Evolutionary conservation across 2,888 invertebrate species (phyloP).

Genomic region (Caenorhabditis parvicauda): DNA sequence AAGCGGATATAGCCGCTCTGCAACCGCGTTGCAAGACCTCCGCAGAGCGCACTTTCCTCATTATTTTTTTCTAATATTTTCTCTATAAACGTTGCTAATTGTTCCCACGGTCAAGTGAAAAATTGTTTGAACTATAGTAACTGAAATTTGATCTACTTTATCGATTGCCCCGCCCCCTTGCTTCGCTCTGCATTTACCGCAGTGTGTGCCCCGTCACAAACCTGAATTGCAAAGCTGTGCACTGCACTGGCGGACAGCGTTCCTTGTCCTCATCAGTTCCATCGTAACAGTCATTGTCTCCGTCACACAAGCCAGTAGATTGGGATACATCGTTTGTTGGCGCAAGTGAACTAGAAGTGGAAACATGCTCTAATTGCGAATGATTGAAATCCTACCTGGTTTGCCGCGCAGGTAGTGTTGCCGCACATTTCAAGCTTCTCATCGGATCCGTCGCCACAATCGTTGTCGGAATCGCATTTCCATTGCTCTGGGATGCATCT

Average conservation of each 20-base stretch:
- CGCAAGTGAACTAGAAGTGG: constrained; percentile 77
- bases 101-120: neutral
- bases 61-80: no score
- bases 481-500: constrained; percentile 71
- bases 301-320: constrained; percentile 84
- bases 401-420: constrained; percentile 76
- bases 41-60: no score
- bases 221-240: constrained; percentile 56
- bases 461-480: constrained; percentile 91
- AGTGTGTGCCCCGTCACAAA: neutral
- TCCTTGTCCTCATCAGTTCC: constrained; percentile 82
- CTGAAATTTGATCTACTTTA: no score
- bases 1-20: no score
- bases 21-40: no score
- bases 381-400: constrained; percentile 71
- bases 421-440: constrained; percentile 73
- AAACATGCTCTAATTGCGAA: no score
- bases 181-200: no score
- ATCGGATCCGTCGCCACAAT: constrained; percentile 87
- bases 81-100: no score
- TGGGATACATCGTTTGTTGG: constrained; percentile 88
- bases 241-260: constrained; percentile 70
- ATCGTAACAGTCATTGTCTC: constrained; percentile 79
- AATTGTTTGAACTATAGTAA: no score
- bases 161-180: no score